Evolutionary conservation across 2,113 vertebrate species (phyloP), one percentile per base, ranked within the genome.

Genomic region (Heterotilapia buettikoferi): DNA sequence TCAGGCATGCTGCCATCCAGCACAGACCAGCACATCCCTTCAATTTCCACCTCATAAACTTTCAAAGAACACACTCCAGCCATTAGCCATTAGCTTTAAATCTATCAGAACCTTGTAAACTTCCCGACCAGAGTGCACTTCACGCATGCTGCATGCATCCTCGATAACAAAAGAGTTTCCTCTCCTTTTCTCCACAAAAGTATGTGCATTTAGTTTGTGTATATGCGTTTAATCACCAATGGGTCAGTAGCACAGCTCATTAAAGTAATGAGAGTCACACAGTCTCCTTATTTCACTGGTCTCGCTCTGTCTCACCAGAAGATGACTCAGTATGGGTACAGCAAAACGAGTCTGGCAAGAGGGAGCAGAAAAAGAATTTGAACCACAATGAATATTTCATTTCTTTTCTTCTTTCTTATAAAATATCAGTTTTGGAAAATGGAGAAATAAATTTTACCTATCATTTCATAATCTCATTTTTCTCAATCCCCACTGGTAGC

Each of bases 71-170:
- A 56, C 86, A 63, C 80, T 88, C 57, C 73, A 82, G 84, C 89
- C 85, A 91, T 91, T 87, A 91, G 90, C 90, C 89, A 89, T 90
- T 86, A 83, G 85, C 88, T 83, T 86, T 90, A 88, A 92, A 93
- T 93, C 84, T 85, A 84, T 86, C 76, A 26, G 53, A 47, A 52
- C 82, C 79, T 45, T 43, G 50, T 90, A 84, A 89, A 93, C 84
- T 11, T 88, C 59, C 84, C 53, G 71, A 85, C 31, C n/a, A 86
- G 84, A 85, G 84, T 85, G 88, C 38, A 73, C 26, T 36, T 59
- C 43, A 63, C 56, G 33, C 71, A 79, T 18, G 53, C 40, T 81
- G 31, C 24, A n/a, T 18, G 26, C 38, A 84, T 53, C 78, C 29
- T 73, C 73, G 47, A 40, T 90, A 45, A 86, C 54, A 63, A 40